Evolutionary conservation across 2,113 vertebrate genomes (phyloP).

Genomic region (Uria lomvia): DNA sequence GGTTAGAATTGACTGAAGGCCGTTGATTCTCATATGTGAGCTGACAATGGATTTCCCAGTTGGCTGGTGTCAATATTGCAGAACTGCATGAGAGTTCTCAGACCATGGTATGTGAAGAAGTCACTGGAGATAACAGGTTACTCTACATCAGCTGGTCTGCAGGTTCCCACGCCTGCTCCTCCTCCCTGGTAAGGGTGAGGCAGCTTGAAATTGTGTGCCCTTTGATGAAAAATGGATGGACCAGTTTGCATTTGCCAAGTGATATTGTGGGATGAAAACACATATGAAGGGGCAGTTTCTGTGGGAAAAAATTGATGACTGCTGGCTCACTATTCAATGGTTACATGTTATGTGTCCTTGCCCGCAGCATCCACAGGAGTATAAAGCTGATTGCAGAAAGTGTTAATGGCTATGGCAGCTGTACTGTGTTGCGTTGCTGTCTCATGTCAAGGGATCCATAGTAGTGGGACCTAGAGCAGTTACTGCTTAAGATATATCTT

Average conservation of each 20-base stretch:
- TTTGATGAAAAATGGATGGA: background rate
- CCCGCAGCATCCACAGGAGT: background rate
- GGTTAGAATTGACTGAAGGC: background rate
- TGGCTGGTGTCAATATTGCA: background rate
- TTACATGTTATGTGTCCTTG: background rate
- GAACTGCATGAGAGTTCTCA: background rate
- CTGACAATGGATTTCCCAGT: background rate
- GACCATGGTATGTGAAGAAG: background rate
- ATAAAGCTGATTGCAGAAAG: background rate
- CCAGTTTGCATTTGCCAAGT: background rate
- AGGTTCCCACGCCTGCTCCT: background rate
- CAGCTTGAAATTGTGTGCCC: background rate
- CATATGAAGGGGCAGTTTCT: background rate
- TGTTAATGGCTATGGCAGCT: background rate
- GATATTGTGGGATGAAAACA: background rate
- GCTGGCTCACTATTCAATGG: background rate
- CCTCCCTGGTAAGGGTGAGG: background rate
- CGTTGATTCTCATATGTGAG: background rate
- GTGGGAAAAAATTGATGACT: background rate
- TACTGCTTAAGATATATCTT: background rate
- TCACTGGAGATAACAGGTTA: background rate
- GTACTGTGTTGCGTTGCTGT: background rate
- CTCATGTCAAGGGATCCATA: background rate
- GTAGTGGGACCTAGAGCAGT: background rate
- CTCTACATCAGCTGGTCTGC: background rate